Conservation (phyloP, 92 coral and sea anemone genomes). For the Palythoa heliodiscus region DNA sequence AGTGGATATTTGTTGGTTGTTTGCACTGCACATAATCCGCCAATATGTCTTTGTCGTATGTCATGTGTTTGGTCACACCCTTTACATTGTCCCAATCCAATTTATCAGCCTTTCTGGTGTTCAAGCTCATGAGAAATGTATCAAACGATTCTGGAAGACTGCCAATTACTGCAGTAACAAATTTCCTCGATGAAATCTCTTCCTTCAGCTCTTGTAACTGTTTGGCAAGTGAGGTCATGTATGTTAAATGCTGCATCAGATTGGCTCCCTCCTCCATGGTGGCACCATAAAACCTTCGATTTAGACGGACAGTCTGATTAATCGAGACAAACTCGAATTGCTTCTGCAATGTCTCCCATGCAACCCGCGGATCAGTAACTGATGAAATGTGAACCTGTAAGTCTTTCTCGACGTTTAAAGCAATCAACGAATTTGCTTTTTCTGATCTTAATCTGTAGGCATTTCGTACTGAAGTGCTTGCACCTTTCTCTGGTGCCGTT, state of each 20-base stretch:
- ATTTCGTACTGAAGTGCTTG: conserved; percentile 22
- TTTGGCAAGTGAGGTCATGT: conserved; percentile 55
- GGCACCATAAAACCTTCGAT: conserved; percentile 35
- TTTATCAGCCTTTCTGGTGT: conserved; percentile 62
- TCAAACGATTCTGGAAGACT: conserved; percentile 71
- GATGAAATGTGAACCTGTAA: conserved; percentile 34
- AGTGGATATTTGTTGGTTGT: conserved; percentile 56
- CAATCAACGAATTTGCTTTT: conserved; percentile 47
- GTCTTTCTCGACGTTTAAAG: conserved; percentile 40
- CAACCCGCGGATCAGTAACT: conserved; percentile 17
- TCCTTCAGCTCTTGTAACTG: conserved; percentile 52
- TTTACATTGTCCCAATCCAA: conserved; percentile 72
- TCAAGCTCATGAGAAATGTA: conserved; percentile 64
- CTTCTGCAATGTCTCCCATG: conserved; percentile 31
- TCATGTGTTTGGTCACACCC: conserved; percentile 64
- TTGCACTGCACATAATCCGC: conserved; percentile 57
- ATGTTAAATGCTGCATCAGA: conserved; percentile 33
- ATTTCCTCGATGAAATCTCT: conserved; percentile 36
- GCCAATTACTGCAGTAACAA: conserved; percentile 66
- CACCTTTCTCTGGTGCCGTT: conserved; percentile 36
- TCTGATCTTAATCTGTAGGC: conserved; percentile 45
- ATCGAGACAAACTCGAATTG: conserved; percentile 43
- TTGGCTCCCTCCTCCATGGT: conserved; percentile 42
- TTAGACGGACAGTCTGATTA: conserved; percentile 31
- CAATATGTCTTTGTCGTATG: conserved; percentile 56